Conservation (phyloP, 1,140 invertebrate genomes). For the Zaprionus kolodkinae region DNA sequence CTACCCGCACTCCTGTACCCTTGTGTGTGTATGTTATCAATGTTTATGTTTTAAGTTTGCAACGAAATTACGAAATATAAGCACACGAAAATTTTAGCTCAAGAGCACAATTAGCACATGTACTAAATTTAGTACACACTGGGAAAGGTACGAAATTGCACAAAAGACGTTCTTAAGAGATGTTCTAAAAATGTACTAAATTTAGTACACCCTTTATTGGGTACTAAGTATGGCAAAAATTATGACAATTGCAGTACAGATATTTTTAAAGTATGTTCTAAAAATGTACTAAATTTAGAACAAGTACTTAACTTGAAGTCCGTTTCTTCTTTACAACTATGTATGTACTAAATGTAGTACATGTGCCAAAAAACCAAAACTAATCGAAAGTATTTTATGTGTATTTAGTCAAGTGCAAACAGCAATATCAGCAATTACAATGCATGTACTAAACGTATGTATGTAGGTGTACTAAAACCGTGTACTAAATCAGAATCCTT, state of each 20-base stretch:
- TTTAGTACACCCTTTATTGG: background rate
- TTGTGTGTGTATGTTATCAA: constrained; percentile 23
- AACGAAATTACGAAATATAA: constrained; percentile 31
- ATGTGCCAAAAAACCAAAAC: constrained; percentile 3
- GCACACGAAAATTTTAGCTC: constrained; percentile 11
- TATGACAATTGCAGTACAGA: too few species aligned
- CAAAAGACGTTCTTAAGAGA: background rate
- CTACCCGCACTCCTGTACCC: background rate
- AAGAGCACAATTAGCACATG: constrained; percentile 36
- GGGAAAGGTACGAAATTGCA: background rate
- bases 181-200: constrained; percentile 5
- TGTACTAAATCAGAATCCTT: constrained; percentile 4
- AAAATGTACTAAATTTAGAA: constrained; percentile 3
- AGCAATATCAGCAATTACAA: constrained; percentile 21
- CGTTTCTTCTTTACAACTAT: background rate
- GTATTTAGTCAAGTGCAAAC: constrained; percentile 11
- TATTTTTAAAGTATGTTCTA: background rate
- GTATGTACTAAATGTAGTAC: constrained; percentile 18
- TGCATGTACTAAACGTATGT: constrained; percentile 9
- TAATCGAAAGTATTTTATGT: background rate
- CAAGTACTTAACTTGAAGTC: background rate
- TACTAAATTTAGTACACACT: constrained; percentile 28
- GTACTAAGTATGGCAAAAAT: background rate
- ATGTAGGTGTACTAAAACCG: constrained; percentile 13
- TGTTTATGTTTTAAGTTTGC: constrained; percentile 30